Conservation (phyloP, 2,113 vertebrate genomes). For the Rhadina sibilatrix region DNA sequence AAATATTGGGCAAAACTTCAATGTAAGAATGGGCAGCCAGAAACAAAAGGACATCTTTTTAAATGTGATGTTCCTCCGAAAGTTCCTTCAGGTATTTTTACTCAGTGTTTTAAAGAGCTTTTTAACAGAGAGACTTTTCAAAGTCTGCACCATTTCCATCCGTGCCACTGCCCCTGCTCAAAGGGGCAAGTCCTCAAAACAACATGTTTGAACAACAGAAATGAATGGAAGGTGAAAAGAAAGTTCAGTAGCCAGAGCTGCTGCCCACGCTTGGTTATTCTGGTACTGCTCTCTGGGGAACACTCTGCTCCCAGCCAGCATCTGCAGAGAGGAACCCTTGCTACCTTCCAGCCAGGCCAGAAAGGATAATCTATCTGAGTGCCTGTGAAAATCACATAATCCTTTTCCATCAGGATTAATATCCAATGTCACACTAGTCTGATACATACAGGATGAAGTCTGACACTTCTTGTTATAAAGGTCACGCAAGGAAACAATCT, state of each 20-base stretch:
- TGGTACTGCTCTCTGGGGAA: background rate
- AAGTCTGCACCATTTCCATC: background rate
- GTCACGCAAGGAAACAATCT: background rate
- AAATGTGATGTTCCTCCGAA: background rate
- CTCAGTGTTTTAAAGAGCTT: background rate
- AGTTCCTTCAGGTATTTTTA: background rate
- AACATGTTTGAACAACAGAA: background rate
- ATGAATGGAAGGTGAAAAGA: background rate
- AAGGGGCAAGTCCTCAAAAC: background rate
- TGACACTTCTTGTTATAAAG: conserved; percentile 42
- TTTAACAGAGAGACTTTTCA: background rate
- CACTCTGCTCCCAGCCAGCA: background rate
- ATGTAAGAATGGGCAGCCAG: background rate
- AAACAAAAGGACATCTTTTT: background rate
- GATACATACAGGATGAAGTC: conserved; percentile 26
- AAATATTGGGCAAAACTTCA: background rate
- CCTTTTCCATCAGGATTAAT: conserved; percentile 62
- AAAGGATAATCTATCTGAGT: conserved; percentile 36
- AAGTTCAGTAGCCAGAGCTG: background rate
- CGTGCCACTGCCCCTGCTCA: background rate
- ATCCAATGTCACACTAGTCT: conserved; percentile 13
- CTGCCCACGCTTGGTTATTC: background rate
- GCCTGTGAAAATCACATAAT: conserved; percentile 50
- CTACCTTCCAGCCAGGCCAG: background rate
- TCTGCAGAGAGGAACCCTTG: background rate